Conservation (phyloP, 2,888 invertebrate genomes). For the Drosophila parthenogenetica region DNA sequence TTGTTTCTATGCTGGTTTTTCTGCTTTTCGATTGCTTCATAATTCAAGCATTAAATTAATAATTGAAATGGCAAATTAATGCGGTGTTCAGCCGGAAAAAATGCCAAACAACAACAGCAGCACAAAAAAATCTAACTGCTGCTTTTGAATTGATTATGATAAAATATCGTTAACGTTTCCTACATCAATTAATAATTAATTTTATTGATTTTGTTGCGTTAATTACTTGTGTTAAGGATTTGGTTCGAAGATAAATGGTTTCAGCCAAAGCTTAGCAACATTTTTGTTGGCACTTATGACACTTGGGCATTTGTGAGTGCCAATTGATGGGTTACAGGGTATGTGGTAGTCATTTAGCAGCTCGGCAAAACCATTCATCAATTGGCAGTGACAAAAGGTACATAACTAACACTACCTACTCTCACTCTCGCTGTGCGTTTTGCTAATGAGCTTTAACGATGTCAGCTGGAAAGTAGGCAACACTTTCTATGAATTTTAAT, state of each 20-base stretch:
- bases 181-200: slow-evolving; percentile 74
- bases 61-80: slow-evolving; percentile 53
- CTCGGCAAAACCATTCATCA: slow-evolving; percentile 37
- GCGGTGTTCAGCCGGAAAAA: slow-evolving; percentile 29
- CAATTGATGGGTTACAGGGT: slow-evolving; percentile 17
- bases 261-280: background rate
- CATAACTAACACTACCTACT: background rate
- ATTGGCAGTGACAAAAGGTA: slow-evolving; percentile 36
- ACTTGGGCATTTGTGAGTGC: background rate
- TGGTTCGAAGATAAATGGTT: slow-evolving; percentile 56
- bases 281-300: background rate
- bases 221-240: slow-evolving; percentile 56
- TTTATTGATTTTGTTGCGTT: slow-evolving; percentile 62
- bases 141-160: slow-evolving; percentile 48
- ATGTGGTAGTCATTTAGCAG: slow-evolving; percentile 4
- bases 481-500: slow-evolving; percentile 69
- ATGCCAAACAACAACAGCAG: background rate
- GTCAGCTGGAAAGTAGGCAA: slow-evolving; percentile 69
- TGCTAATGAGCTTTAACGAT: slow-evolving; percentile 70
- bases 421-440: background rate
- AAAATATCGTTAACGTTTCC: slow-evolving; percentile 35
- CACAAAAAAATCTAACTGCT: slow-evolving; percentile 22
- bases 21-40: slow-evolving; percentile 9
- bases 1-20: slow-evolving; percentile 1
- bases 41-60: slow-evolving; percentile 49